A percentile compares a stretch with the other conserved stretches of the same genome.
Conservation (phyloP, 2,888 invertebrate genomes). For the Eledone cirrhosa region DNA sequence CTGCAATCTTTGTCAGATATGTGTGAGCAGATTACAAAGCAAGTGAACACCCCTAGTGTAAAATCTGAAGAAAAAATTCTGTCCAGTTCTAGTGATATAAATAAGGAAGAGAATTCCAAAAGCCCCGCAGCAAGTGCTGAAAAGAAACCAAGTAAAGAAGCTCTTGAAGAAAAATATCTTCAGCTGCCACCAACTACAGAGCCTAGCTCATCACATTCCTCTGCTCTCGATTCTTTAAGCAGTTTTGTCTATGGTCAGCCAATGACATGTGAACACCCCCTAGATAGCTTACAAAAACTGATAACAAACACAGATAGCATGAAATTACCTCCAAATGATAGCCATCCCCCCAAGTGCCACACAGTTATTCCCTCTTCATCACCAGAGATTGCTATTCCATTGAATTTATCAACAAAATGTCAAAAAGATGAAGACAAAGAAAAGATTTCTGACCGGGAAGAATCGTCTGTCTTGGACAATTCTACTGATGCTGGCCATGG, state of each 20-base stretch:
- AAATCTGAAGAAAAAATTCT: background rate
- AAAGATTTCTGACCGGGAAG: constrained; percentile 40
- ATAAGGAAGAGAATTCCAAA: constrained; percentile 17
- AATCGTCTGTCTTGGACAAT: constrained; percentile 35
- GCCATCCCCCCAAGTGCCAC: constrained; percentile 30
- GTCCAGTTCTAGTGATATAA: background rate
- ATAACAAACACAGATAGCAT: constrained; percentile 90
- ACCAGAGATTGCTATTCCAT: constrained; percentile 45
- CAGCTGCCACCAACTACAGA: constrained; percentile 23
- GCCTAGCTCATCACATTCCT: constrained; percentile 39
- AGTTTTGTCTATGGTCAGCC: constrained; percentile 64
- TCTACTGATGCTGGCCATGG: constrained; percentile 44
- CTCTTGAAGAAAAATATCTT: constrained; percentile 30
- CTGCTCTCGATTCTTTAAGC: constrained; percentile 62
- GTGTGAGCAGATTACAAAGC: constrained; percentile 27
- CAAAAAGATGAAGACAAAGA: constrained; percentile 37
- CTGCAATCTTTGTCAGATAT: constrained; percentile 25
- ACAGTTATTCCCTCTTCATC: constrained; percentile 33
- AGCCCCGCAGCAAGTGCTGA: constrained; percentile 12
- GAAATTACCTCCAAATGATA: constrained; percentile 36
- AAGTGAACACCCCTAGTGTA: background rate
- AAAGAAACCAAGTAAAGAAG: constrained; percentile 9
- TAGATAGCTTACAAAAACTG: constrained; percentile 92
- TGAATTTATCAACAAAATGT: constrained; percentile 51
- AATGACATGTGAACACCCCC: constrained; percentile 77